Evolutionary conservation across 2,888 invertebrate genomes (phyloP), one percentile per base, ranked within the genome.

Genomic region (Polydrusus pterygomalis): DNA sequence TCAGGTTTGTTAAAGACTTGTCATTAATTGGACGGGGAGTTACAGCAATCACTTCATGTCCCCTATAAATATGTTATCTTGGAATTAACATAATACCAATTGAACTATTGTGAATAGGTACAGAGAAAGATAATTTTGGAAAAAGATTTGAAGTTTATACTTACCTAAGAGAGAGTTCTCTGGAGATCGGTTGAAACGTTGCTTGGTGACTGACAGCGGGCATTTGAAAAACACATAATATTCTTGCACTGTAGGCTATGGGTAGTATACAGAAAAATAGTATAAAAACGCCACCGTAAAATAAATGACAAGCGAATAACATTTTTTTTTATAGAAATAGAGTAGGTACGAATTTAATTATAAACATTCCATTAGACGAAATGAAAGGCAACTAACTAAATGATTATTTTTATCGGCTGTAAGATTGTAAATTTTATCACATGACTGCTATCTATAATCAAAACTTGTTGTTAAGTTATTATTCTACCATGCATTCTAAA

Each of bases 1-100:
- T 85, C 20, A 86, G 71, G 73, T 86, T 86, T 6, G 77, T 77
- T 64, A 86, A 75, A 0, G 74, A 60, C 0, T 81, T 75, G 65
- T 85, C 83, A 20, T 82, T 83, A 25, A 86, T 69, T 9, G 86
- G 86, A 77, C 82, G 79, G 0, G 86, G 83, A 2, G 85, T 85
- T 18, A 86, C 78, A 0, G 85, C 83, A 17, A 82, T 82, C 0
- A 86, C 84, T 70, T 84, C 58, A 69, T 86, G 86, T 6, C 86
- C 86, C 69, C 83, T 80, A 67, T 83, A 78, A 11, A 84, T 84
- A n/a, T 51, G 43, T n/a, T 13, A n/a, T 25, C 2, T 25, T 25
- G 25, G 25, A 25, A 3, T 25, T 5, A 25, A 25, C n/a, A n/a
- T n/a, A n/a, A n/a, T n/a, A n/a, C n/a, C n/a, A n/a, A n/a, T n/a